Percentiles rank a stretch among this genome's conserved stretches.
Conservation (phyloP, 2,797 vertebrate species). For the Trachops cirrhosus region DNA sequence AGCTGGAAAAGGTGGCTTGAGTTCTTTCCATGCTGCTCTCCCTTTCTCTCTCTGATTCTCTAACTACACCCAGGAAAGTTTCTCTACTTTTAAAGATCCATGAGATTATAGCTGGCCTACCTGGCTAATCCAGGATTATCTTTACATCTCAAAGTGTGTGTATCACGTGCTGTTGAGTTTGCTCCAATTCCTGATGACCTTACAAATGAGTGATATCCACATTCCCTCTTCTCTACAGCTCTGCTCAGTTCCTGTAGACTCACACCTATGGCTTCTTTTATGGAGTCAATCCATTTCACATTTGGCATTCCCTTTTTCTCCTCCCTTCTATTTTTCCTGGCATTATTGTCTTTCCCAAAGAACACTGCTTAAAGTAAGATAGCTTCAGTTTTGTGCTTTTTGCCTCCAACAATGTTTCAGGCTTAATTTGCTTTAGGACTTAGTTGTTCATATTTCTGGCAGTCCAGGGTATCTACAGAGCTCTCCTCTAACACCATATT, state of each 20-base stretch:
- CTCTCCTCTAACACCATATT: too few relatives aligned
- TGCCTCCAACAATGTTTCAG: too few relatives aligned
- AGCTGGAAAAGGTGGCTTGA: background rate
- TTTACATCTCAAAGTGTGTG: background rate
- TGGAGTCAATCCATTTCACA: background rate
- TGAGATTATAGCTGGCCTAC: background rate
- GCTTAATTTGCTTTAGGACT: background rate
- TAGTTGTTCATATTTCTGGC: background rate
- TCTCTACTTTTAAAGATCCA: background rate
- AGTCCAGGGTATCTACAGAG: too few relatives aligned
- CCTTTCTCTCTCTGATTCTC: background rate
- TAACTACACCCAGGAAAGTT: background rate
- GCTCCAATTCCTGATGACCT: background rate
- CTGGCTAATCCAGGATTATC: background rate
- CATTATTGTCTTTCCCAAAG: background rate
- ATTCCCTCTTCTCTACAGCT: background rate
- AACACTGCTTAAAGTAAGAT: too few relatives aligned
- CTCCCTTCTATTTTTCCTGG: background rate
- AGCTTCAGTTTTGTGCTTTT: background rate
- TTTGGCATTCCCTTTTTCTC: background rate
- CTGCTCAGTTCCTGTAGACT: background rate
- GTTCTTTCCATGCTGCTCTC: background rate
- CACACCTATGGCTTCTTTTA: background rate
- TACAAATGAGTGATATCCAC: background rate
- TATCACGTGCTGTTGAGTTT: background rate